A percentile compares a stretch with the other conserved stretches of the same genome.
phyloP scores from a whole-genome alignment of 2,797 vertebrate species.

The Siniperca obscura region DNA sequence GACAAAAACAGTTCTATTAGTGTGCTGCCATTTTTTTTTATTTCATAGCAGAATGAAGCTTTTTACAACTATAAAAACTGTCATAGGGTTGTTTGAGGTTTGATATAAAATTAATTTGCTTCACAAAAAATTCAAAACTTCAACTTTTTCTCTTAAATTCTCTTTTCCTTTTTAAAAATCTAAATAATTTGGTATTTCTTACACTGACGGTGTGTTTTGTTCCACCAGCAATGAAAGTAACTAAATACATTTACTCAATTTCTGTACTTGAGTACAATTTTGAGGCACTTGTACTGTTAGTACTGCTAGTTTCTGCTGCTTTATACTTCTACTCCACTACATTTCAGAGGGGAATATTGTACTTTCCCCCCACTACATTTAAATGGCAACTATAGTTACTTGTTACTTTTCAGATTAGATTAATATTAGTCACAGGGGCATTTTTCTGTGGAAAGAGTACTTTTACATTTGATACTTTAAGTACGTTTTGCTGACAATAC shows the following conservation, averaged over 20 bases:
- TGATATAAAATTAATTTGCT: constrained; percentile 13
- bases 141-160: not conserved
- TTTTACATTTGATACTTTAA: not conserved
- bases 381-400: not conserved
- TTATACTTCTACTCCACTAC: not conserved
- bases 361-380: too few relatives aligned
- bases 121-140: not conserved
- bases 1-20: too few relatives aligned
- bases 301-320: not conserved
- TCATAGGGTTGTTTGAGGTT: not conserved
- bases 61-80: not conserved
- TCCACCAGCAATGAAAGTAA: not conserved
- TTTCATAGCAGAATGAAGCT: not conserved
- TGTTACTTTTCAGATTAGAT: not conserved
- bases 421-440: not conserved
- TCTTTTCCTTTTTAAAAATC: not conserved
- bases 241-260: not conserved
- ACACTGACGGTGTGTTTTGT: not conserved
- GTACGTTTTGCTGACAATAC: not conserved
- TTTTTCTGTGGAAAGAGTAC: not conserved
- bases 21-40: not conserved
- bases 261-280: not conserved
- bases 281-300: not conserved
- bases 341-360: not conserved
- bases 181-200: not conserved